Evolutionary conservation across 2,113 vertebrate genomes (phyloP), one percentile per base, ranked within the genome.

Genomic region (Thunnus maccoyii): DNA sequence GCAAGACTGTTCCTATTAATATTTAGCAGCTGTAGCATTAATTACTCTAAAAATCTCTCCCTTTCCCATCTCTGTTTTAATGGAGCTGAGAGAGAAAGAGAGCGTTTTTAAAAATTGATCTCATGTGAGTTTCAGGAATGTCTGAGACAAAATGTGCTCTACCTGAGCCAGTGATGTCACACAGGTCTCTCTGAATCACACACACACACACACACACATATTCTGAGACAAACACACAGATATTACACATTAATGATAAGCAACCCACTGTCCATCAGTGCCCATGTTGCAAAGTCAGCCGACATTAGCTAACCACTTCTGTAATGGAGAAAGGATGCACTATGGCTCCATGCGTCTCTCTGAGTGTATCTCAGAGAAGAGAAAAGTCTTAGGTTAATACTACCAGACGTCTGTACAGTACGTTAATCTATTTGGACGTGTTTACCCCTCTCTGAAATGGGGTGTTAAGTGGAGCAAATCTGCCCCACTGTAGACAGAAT

Each of bases 1-100:
- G 96, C 96, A 97, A 95, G 96, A 95, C 96, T 95, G 94, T 96
- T 96, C 95, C 94, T 97, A 97, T 99, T 99, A 98, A 98, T 98
- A 99, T 98, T 98, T 96, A 97, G 96, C 94, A 96, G 96, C 96
- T 97, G 96, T 97, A 96, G 96, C 96, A 97, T 98, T 99, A 98
- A 98, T 99, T 97, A 99, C 96, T 96, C 96, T 60, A 77, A 96
- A 97, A 97, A 95, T 96, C 95, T 95, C 96, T 96, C 94, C 96
- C 94, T 93, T 96, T 62, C 96, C 96, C 95, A 95, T 97, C 95
- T 96, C 96, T 96, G 48, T 74, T 80, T 97, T 97, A 97, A 97
- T 97, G 96, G 96, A 95, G 95, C 95, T 94, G 92, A 94, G 96
- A 97, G 94, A 96, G 94, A 95, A 92, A 92, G 91, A 93, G 73